phyloP scores from a whole-genome alignment of 35 echinoderm and acorn worm genomes.

The Stichopus chloronotus region DNA sequence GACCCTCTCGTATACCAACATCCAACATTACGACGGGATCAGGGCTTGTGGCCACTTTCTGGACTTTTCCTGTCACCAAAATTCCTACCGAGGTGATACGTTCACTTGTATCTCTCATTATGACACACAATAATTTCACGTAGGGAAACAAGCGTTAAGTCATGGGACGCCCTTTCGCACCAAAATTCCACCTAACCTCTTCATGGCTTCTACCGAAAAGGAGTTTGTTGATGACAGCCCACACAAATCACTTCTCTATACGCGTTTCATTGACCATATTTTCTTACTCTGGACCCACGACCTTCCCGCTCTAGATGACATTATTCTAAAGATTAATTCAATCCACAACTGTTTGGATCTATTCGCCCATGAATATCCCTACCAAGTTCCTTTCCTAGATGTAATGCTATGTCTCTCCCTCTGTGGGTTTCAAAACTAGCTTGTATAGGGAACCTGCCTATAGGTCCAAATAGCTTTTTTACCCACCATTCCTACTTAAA shows the following conservation, averaged over 20 bases:
- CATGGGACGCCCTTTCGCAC: no score
- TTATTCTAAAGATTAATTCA: not conserved
- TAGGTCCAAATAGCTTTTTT: no score
- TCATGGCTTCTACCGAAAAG: not conserved
- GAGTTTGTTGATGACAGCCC: not conserved
- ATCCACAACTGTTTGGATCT: not conserved
- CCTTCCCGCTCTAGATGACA: not conserved
- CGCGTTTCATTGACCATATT: not conserved
- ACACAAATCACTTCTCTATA: not conserved
- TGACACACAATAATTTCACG: not conserved
- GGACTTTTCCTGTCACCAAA: not conserved
- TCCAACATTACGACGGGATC: not conserved
- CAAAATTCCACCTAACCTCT: no score
- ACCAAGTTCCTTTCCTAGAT: not conserved
- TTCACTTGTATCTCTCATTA: not conserved
- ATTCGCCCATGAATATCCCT: not conserved
- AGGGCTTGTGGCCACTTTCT: not conserved
- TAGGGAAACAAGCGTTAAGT: not conserved
- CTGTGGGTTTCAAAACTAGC: not conserved
- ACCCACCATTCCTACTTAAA: no score
- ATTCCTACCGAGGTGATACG: not conserved
- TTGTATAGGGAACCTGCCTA: not conserved
- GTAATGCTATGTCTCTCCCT: not conserved
- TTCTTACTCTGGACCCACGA: slow-evolving; percentile 14
- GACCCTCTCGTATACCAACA: not conserved